Evolutionary conservation across 2,113 vertebrate genomes (phyloP), one percentile per base, ranked within the genome.

Genomic region (Xyrauchen texanus): DNA sequence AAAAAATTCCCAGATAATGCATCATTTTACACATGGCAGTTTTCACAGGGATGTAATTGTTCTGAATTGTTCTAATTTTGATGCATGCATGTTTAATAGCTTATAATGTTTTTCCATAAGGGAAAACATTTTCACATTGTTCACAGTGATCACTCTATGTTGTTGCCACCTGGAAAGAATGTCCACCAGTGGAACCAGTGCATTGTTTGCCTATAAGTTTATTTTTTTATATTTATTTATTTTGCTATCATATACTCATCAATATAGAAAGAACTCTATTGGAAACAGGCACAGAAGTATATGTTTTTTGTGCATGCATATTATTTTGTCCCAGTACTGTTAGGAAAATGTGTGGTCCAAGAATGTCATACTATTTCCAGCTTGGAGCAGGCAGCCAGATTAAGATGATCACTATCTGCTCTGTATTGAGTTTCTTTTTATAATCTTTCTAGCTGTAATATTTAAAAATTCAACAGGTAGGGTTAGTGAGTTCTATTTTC

Each of bases 51-150:
- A 8, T 51, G 49, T 10, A 64, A 64, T 64, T 1, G 0, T 64
- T 64, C 8, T 64, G 5, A 44, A 44, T 44, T 64, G 3, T 11
- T 64, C 44, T 44, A 5, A 64, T 21, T 65, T 65, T 13, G 42
- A 65, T 65, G 12, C 4, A 46, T 46, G 34, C 5, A 12, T 45
- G 42, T 64, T 44, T 12, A 64, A 13, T 64, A 12, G 4, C 62
- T 71, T 58, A n/a, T 58, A 45, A 58, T 45, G 16, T 70, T 70
- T 70, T 64, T 64, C 10, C 34, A 64, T 6, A 11, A 55, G 68
- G 68, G 68, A 44, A 71, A 57, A 34, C 4, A 57, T 7, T 44
- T 67, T 57, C 34, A 71, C 53, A 57, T 71, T 71, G 52, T 70
- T 13, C 16, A 71, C 52, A n/a, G n/a, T n/a, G n/a, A n/a, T n/a